Evolutionary conservation across 2,797 vertebrate genomes (phyloP).

Genomic region (Gobio occitaniae): DNA sequence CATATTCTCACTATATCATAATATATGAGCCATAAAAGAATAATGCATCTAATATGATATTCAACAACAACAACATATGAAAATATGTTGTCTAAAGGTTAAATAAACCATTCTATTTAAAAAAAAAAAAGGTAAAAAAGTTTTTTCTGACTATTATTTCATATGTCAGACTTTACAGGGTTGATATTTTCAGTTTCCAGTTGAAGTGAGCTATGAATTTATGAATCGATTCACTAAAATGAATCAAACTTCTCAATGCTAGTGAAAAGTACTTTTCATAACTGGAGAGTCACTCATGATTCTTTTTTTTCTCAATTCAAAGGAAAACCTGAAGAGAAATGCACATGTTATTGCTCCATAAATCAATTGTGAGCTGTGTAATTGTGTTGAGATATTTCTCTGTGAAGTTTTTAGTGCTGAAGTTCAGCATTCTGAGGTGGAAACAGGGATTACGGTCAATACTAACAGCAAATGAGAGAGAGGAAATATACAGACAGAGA

Average conservation of each 20-base stretch:
- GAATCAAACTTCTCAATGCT: neutral
- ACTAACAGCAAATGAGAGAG: slow-evolving; percentile 1
- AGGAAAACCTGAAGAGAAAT: neutral
- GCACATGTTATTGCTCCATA: neutral
- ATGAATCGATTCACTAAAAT: no score
- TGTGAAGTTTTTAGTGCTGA: neutral
- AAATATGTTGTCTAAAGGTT: neutral
- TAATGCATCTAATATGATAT: no score
- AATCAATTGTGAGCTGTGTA: slow-evolving; percentile 13
- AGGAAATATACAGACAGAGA: neutral
- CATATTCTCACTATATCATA: neutral
- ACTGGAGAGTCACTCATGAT: neutral
- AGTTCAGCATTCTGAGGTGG: neutral
- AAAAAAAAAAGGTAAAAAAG: neutral
- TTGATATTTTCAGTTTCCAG: neutral
- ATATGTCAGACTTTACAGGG: neutral
- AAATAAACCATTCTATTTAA: neutral
- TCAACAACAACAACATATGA: neutral
- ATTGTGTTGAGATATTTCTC: slow-evolving; percentile 24
- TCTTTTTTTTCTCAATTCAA: neutral
- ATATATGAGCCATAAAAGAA: neutral
- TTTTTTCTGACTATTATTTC: neutral
- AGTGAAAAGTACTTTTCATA: neutral
- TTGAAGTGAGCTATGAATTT: neutral
- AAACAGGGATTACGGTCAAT: slow-evolving; percentile 6